Percentiles rank a stretch among this genome's conserved stretches.
These are phyloP conservation scores for Taenaris catops DNA, from an alignment of 2,888 invertebrate genomes.

Conservation along the genomic window DNA sequence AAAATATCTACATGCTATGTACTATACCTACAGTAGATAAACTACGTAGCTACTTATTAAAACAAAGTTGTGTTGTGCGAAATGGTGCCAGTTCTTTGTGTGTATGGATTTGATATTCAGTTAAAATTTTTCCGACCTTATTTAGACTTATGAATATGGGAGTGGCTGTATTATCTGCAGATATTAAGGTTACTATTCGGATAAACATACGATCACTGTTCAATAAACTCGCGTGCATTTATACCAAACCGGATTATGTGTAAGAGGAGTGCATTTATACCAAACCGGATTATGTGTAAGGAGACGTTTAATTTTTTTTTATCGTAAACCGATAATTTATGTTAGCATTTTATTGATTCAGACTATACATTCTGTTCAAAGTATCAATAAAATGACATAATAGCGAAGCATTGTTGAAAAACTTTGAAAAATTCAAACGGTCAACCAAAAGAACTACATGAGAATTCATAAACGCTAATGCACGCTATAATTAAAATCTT, in stretches of 20 bases:
- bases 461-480: no score
- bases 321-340: no score
- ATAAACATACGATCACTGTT: no score
- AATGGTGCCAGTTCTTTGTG: constrained; percentile 19
- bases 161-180: constrained; percentile 43
- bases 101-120: constrained; percentile 1
- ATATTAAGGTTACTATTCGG: no score
- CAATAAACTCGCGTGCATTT: no score
- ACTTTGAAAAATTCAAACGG: constrained; percentile 1
- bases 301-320: no score
- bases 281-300: no score
- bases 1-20: constrained; percentile 21
- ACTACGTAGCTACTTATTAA: constrained; percentile 23
- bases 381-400: constrained; percentile 4
- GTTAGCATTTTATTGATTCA: not conserved
- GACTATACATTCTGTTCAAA: not conserved
- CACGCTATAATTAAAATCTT: no score
- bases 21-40: constrained; percentile 21
- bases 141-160: constrained; percentile 30
- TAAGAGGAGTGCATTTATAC: no score
- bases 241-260: no score
- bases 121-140: constrained; percentile 11
- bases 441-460: constrained; percentile 9
- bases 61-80: constrained; percentile 21
- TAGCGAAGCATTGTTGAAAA: constrained; percentile 13